Evolutionary conservation across 2,797 vertebrate genomes (phyloP).

Genomic region (Dromococcyx pavoninus): DNA sequence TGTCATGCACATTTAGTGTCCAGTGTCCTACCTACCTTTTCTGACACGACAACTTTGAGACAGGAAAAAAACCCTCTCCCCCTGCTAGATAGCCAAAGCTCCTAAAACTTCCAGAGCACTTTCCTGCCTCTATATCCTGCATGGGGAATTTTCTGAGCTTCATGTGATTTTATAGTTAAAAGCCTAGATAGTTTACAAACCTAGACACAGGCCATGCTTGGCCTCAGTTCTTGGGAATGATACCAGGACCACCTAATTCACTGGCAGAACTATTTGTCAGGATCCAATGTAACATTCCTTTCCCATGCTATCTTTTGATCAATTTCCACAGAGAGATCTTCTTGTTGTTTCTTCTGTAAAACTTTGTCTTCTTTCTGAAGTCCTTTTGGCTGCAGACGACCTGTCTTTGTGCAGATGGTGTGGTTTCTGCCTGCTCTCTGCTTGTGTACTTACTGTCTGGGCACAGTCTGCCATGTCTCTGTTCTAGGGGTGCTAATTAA

Average conservation of each 20-base stretch:
- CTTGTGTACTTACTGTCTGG: not conserved
- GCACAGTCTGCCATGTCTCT: not conserved
- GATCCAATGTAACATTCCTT: not conserved
- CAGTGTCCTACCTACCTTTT: not conserved
- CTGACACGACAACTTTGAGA: not conserved
- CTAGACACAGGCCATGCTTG: not conserved
- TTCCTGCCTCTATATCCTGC: not conserved
- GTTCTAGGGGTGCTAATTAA: not conserved
- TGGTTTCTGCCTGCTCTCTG: not conserved
- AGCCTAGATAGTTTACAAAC: not conserved
- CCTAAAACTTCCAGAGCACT: not conserved
- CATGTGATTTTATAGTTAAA: not conserved
- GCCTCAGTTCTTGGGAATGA: not conserved
- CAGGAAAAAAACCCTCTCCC: not conserved
- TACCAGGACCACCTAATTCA: not conserved
- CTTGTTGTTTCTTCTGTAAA: not conserved
- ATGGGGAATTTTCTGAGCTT: not conserved
- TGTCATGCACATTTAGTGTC: rapidly evolving
- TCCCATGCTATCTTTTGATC: not conserved
- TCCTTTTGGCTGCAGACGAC: not conserved
- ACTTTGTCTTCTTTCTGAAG: not conserved
- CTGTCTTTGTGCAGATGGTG: not conserved
- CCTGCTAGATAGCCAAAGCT: not conserved
- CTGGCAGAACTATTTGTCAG: not conserved
- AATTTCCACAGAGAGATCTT: not conserved